Evolutionary conservation across 2,113 vertebrate species (phyloP).

Genomic region (Galeopterus variegatus): DNA sequence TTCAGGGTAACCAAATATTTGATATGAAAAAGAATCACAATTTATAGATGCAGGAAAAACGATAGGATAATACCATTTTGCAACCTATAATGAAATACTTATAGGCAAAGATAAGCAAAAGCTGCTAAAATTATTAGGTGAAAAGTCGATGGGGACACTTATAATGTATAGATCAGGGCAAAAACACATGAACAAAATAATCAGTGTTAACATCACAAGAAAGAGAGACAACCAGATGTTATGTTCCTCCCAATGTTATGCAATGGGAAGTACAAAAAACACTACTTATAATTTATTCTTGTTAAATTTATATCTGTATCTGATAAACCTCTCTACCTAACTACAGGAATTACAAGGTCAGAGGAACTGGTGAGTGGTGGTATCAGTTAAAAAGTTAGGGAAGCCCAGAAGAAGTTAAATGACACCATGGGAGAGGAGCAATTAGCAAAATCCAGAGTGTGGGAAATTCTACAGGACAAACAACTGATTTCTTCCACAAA

Average conservation of each 20-base stretch:
- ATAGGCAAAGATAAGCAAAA: conserved; percentile 12
- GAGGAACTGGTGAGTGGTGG: background rate
- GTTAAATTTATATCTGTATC: conserved; percentile 7
- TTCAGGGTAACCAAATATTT: background rate
- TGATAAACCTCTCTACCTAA: conserved; percentile 28
- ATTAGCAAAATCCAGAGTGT: conserved; percentile 35
- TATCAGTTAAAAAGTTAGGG: background rate
- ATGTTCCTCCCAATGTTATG: background rate
- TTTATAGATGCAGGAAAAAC: conserved; percentile 8
- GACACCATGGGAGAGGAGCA: background rate
- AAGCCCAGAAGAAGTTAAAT: background rate
- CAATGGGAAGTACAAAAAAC: background rate
- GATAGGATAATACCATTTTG: background rate
- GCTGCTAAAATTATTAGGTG: background rate
- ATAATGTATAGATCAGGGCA: background rate
- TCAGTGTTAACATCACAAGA: conserved; percentile 10
- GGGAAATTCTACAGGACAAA: conserved; percentile 30
- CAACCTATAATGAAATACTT: conserved; percentile 36
- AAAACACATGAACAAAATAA: conserved; percentile 43
- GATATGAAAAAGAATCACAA: background rate
- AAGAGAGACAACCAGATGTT: background rate
- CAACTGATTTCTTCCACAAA: conserved; percentile 33
- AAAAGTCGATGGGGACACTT: background rate
- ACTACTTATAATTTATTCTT: background rate
- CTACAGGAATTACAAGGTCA: conserved; percentile 24